These are phyloP conservation scores for Mionectes olivaceus DNA, from an alignment of 2,797 vertebrate genomes.

Conservation along the genomic window DNA sequence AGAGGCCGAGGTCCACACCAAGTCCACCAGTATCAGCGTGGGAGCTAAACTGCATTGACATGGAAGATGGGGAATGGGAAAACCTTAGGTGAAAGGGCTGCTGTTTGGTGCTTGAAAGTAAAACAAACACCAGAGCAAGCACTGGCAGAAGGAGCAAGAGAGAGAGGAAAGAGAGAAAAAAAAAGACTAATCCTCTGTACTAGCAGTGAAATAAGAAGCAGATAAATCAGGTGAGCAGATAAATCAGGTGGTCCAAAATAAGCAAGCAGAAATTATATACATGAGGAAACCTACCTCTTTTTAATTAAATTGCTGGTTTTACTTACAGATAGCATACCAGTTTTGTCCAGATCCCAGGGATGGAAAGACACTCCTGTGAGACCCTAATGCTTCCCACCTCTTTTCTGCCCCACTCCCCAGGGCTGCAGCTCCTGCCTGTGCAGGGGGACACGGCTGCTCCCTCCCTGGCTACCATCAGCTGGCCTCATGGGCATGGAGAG, in stretches of 20 bases:
- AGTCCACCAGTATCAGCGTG: neutral
- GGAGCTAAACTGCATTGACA: neutral
- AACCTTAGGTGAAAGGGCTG: neutral
- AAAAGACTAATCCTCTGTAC: accelerated
- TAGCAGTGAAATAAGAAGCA: neutral
- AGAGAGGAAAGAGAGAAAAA: neutral
- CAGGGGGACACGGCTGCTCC: accelerated
- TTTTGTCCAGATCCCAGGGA: neutral
- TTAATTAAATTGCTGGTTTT: neutral
- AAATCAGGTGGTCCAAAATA: neutral
- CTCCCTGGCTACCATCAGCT: neutral
- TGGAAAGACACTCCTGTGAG: neutral
- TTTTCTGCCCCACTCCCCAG: neutral
- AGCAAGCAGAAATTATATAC: accelerated
- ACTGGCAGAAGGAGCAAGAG: neutral
- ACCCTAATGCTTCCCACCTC: neutral
- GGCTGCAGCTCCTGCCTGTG: neutral
- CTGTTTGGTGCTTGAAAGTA: neutral
- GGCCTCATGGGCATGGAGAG: neutral
- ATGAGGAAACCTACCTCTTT: neutral
- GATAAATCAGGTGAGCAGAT: neutral
- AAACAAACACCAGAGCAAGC: neutral
- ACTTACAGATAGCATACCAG: neutral
- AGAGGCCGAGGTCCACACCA: neutral
- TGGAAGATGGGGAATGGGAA: neutral